Conservation (phyloP, 1,140 invertebrate species). For the Tachypleus tridentatus region DNA sequence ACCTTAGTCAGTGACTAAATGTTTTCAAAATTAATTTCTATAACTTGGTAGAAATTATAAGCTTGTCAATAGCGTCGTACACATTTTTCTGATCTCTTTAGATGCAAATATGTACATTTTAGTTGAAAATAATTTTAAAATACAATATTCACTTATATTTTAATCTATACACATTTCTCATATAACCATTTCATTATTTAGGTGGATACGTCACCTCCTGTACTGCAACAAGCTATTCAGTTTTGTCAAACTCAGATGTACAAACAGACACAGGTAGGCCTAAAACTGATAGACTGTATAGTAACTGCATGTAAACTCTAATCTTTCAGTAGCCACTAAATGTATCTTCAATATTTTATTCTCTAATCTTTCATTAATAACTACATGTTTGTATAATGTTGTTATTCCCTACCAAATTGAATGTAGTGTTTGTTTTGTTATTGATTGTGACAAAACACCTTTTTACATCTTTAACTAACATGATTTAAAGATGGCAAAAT, state of each 20-base stretch:
- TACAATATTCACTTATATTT: too few relatives aligned
- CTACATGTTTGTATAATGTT: too few relatives aligned
- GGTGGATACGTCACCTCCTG: slow-evolving; percentile 17
- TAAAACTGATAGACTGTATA: neutral
- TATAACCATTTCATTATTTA: slow-evolving; percentile 5
- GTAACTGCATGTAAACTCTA: too few relatives aligned
- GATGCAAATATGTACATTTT: neutral
- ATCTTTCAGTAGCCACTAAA: too few relatives aligned
- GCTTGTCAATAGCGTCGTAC: neutral
- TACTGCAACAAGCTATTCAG: slow-evolving; percentile 28
- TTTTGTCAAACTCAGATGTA: slow-evolving; percentile 25
- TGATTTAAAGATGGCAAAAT: too few relatives aligned
- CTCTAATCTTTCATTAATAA: too few relatives aligned
- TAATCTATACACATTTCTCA: neutral
- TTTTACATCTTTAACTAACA: too few relatives aligned
- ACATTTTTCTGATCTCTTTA: neutral
- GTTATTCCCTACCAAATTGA: too few relatives aligned
- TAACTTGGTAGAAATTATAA: neutral
- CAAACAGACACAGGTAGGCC: slow-evolving; percentile 8
- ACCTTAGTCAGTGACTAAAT: too few relatives aligned
- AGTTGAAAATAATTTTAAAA: neutral
- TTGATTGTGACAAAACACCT: too few relatives aligned
- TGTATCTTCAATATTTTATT: too few relatives aligned
- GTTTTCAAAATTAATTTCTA: neutral
- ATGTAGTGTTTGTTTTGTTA: too few relatives aligned